These are phyloP conservation scores for Drosophila saltans DNA, from an alignment of 1,140 invertebrate species.

Conservation along the genomic window DNA sequence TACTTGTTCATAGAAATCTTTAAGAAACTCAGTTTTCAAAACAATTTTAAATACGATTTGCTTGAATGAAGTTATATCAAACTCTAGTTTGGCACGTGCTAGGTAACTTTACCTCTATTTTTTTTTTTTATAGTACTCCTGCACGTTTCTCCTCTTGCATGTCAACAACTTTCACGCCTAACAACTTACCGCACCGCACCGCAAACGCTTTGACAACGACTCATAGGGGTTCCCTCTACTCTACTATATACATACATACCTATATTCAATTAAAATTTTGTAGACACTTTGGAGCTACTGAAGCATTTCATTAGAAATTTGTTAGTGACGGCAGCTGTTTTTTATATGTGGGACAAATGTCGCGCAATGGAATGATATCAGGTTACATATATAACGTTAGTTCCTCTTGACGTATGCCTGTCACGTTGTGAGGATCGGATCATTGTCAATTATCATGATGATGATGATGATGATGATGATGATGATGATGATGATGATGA, in stretches of 20 bases:
- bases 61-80: too few species aligned
- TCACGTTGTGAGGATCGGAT: constrained; percentile 56
- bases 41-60: too few species aligned
- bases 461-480: not conserved
- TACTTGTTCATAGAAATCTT: too few species aligned
- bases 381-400: constrained; percentile 38
- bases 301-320: constrained; percentile 66
- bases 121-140: not conserved
- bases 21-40: too few species aligned
- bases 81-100: constrained; percentile 38
- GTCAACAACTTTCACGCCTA: constrained; percentile 68
- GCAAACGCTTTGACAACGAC: not conserved
- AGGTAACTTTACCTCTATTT: not conserved
- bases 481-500: constrained; percentile 19
- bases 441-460: constrained; percentile 41
- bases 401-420: constrained; percentile 64
- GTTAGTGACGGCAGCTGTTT: constrained; percentile 53
- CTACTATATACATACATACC: too few species aligned
- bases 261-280: constrained; percentile 26
- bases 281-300: constrained; percentile 46
- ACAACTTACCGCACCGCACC: constrained; percentile 14
- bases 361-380: constrained; percentile 43
- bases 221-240: constrained; percentile 53
- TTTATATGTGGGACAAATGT: constrained; percentile 33
- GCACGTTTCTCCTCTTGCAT: constrained; percentile 34